A percentile compares a stretch with the other conserved stretches of the same genome.
Conservation (phyloP, 1,140 invertebrate genomes). For the Papilio machaon region DNA sequence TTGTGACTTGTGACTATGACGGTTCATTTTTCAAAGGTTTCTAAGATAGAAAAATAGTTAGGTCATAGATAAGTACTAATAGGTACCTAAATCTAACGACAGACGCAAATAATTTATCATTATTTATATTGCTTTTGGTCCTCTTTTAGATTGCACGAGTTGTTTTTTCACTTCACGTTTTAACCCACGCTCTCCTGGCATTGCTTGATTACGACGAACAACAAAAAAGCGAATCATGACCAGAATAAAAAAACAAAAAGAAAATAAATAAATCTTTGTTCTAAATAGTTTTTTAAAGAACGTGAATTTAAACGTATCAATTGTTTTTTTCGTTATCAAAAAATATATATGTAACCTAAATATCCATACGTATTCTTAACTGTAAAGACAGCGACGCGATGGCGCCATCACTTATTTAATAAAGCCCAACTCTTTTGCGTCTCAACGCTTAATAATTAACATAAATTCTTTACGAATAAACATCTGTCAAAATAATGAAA, state of each 20-base stretch:
- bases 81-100: too few relatives aligned
- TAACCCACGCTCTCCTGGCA: background rate
- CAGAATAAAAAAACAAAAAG: background rate
- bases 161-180: slow-evolving; percentile 1
- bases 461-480: background rate
- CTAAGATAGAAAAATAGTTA: too few relatives aligned
- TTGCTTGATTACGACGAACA: background rate
- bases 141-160: background rate
- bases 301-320: too few relatives aligned
- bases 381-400: background rate
- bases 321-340: too few relatives aligned
- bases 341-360: too few relatives aligned
- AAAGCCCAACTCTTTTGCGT: background rate
- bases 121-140: background rate
- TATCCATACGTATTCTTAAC: too few relatives aligned
- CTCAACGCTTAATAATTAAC: background rate
- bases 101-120: too few relatives aligned
- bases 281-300: too few relatives aligned
- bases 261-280: too few relatives aligned
- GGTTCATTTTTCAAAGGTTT: too few relatives aligned
- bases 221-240: slow-evolving; percentile 5
- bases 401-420: background rate
- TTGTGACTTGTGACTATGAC: too few relatives aligned
- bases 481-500: background rate
- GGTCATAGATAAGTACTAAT: too few relatives aligned